phyloP scores from a whole-genome alignment of 2,888 invertebrate species.

The Xestia c-nigrum region DNA sequence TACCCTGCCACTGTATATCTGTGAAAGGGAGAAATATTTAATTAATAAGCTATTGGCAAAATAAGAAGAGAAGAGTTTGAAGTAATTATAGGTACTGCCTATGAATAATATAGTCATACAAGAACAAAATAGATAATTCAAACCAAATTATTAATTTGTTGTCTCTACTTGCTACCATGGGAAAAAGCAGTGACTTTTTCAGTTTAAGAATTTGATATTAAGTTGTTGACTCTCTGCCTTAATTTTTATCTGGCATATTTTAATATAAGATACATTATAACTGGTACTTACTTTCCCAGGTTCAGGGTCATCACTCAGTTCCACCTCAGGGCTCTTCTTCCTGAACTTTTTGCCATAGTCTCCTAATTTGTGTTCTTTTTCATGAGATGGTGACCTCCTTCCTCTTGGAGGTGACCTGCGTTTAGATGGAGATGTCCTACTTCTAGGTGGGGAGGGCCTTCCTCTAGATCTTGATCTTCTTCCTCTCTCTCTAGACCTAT shows the following conservation, averaged over 20 bases:
- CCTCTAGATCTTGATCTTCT: constrained; percentile 70
- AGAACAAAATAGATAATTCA: neutral
- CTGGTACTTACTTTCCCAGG: constrained; percentile 91
- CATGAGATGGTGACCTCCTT: constrained; percentile 74
- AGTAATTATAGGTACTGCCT: neutral
- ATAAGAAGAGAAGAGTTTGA: neutral
- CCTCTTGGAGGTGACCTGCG: constrained; percentile 71
- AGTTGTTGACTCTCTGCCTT: neutral
- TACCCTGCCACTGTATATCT: constrained; percentile 98
- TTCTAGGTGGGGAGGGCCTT: constrained; percentile 73
- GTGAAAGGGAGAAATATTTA: constrained; percentile 65
- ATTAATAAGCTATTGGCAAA: neutral
- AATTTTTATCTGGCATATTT: neutral
- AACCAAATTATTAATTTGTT: neutral
- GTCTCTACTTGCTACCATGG: neutral
- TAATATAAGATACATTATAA: neutral
- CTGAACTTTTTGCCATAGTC: constrained; percentile 79
- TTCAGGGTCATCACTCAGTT: constrained; percentile 93
- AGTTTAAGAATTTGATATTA: neutral
- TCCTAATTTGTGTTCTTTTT: constrained; percentile 71
- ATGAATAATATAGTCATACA: neutral
- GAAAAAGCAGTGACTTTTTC: neutral
- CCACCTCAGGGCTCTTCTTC: constrained; percentile 88
- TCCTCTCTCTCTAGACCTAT: constrained; percentile 64
- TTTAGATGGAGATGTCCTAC: constrained; percentile 74